Conservation (phyloP, 92 coral and sea anemone species). For the Zoanthus sansibaricus region DNA sequence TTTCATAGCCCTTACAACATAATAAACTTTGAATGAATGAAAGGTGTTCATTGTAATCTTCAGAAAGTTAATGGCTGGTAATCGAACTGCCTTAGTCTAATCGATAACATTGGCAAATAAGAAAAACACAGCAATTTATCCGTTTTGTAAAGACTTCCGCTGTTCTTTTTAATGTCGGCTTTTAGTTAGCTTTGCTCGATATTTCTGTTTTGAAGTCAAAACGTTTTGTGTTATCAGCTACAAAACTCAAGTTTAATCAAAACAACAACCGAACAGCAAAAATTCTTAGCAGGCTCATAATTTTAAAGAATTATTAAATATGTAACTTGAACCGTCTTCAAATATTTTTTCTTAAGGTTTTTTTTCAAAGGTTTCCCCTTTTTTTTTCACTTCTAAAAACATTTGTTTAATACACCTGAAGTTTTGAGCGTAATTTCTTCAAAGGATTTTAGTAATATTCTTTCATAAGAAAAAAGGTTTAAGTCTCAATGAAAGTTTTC, state of each 20-base stretch:
- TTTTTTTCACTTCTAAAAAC: neutral
- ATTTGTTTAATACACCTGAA: neutral
- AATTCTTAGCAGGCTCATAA: neutral
- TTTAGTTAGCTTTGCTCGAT: neutral
- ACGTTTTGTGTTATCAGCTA: neutral
- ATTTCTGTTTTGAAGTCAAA: neutral
- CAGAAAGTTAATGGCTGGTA: slow-evolving; percentile 8
- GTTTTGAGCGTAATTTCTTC: neutral
- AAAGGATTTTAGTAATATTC: too few relatives aligned
- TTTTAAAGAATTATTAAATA: neutral
- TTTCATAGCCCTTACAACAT: neutral
- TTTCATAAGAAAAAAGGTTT: too few relatives aligned
- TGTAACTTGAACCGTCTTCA: neutral
- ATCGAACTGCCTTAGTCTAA: slow-evolving; percentile 14
- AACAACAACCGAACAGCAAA: neutral
- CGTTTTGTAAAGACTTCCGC: neutral
- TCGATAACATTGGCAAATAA: slow-evolving; percentile 17
- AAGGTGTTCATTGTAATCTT: neutral
- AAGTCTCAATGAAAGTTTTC: neutral
- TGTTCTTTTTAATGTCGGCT: slow-evolving; percentile 16
- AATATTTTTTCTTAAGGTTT: neutral
- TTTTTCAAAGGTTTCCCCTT: neutral
- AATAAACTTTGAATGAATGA: slow-evolving; percentile 26
- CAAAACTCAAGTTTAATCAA: neutral
- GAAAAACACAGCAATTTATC: slow-evolving; percentile 10